These are phyloP conservation scores for Pedionomus torquatus DNA, from an alignment of 2,113 vertebrate genomes.

Conservation along the genomic window DNA sequence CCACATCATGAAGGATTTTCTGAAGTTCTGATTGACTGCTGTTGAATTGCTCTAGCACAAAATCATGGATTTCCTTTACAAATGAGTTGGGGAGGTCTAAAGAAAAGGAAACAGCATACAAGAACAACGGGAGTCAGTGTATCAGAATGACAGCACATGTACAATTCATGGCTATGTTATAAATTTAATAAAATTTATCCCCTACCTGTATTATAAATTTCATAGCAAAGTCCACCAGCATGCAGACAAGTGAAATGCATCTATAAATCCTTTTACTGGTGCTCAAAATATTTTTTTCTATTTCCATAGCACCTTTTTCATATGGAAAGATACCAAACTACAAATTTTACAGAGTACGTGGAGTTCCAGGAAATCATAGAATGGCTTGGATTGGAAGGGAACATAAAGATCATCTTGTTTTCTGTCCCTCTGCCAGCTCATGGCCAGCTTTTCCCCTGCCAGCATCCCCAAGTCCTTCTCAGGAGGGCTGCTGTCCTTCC, in stretches of 20 bases:
- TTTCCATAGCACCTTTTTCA: not conserved
- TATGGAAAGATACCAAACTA: not conserved
- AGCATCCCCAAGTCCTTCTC: not conserved
- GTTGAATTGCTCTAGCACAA: slow-evolving; percentile 96
- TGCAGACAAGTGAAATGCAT: not conserved
- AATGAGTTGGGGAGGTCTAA: slow-evolving; percentile 86
- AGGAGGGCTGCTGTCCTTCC: not conserved
- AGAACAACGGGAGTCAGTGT: not conserved
- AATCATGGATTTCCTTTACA: slow-evolving; percentile 94
- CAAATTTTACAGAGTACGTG: not conserved
- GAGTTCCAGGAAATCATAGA: not conserved
- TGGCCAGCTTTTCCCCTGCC: not conserved
- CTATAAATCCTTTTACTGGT: not conserved
- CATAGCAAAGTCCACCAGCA: not conserved
- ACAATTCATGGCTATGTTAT: not conserved
- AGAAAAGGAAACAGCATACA: not conserved
- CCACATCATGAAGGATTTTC: slow-evolving; percentile 89
- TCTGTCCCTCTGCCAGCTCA: not conserved
- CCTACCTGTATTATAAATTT: not conserved
- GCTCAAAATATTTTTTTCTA: not conserved
- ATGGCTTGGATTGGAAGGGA: not conserved
- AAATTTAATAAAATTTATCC: not conserved
- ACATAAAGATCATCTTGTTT: not conserved
- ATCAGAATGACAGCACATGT: not conserved
- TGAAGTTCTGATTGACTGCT: slow-evolving; percentile 93